These are phyloP conservation scores for Neodon shergylaensis DNA, from an alignment of 2,113 vertebrate genomes.

Conservation along the genomic window DNA sequence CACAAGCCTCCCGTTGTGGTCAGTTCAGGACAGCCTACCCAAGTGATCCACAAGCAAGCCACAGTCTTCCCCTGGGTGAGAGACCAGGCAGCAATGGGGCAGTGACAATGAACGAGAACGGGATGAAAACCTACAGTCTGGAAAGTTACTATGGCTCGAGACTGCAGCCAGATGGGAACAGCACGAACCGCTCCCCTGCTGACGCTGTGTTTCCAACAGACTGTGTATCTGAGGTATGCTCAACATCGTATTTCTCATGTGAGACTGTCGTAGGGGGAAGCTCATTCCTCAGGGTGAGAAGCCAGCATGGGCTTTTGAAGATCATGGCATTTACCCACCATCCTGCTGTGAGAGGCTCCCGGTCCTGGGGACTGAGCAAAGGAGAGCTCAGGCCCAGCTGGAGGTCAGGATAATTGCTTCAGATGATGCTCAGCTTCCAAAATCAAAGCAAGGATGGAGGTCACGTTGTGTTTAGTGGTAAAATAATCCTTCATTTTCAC, in stretches of 20 bases:
- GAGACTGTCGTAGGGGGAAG: background rate
- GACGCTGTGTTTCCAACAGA: background rate
- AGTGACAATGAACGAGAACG: background rate
- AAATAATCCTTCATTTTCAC: slow-evolving; percentile 36
- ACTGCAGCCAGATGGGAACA: background rate
- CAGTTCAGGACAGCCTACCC: background rate
- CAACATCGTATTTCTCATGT: background rate
- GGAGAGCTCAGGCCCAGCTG: background rate
- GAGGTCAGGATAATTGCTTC: background rate
- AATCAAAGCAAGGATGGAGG: slow-evolving; percentile 40
- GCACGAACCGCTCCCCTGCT: rapidly evolving
- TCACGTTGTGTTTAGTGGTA: background rate
- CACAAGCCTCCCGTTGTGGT: background rate
- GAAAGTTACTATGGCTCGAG: background rate
- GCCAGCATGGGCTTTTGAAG: background rate
- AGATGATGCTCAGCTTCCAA: slow-evolving; percentile 26
- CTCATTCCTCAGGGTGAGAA: background rate
- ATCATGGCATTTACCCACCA: background rate
- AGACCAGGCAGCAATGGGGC: background rate
- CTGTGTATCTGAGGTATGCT: too few species aligned
- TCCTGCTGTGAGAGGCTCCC: background rate
- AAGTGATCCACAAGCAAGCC: background rate
- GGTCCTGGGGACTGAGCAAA: background rate
- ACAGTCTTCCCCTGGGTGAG: background rate
- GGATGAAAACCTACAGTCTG: background rate